Base-by-base conservation (phyloP, 2,888 invertebrate species). In the Myopa tessellatipennis region DNA sequence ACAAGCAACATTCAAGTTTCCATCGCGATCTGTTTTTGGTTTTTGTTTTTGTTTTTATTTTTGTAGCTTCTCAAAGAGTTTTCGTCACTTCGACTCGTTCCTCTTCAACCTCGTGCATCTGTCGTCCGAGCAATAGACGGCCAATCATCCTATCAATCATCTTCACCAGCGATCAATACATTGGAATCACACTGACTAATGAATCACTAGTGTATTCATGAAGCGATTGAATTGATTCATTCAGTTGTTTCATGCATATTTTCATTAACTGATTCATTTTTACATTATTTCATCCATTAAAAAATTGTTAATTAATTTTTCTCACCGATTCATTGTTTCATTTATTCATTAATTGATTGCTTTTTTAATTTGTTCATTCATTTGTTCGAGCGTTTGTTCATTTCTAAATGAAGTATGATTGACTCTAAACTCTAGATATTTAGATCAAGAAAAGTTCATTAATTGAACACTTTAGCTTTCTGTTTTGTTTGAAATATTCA, bases 51-150 rank as follows among this genome's bases (percentile, higher is more conserved):
- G 5, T 69, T 18, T 18, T 36, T 58, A 4, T 71, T 58, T 36
- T 7, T 14, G 36, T 69, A 72, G 38, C 10, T 40, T 60, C 36
- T 72, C 52, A 82, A 84, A 82, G 81, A 26, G n/a, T 40, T 16
- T 5, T 34, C 7, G 0, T 71, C 7, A 50, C 10, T 73, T 3
- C 45, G 52, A 50, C 63, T 74, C n/a, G 63, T 74, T 34, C 63
- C 18, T 4, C 12, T 34, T 63, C 6, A 10, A 38, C 38, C 7
- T 70, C 18, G 38, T 70, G 26, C 69, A 52, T 26, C 26, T 50
- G 8, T 50, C 14, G 50, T 50, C 50, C 55, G 16, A 55, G 55
- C 55, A 34, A 45, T 1, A 26, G 26, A 26, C 26, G 26, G 26
- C 26, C 26, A 26, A 26, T 26, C 26, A 26, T 26, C 26, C 26